Evolutionary conservation across 2,888 invertebrate genomes (phyloP), one percentile per base, ranked within the genome.

Genomic region (Drosophila kokeensis): DNA sequence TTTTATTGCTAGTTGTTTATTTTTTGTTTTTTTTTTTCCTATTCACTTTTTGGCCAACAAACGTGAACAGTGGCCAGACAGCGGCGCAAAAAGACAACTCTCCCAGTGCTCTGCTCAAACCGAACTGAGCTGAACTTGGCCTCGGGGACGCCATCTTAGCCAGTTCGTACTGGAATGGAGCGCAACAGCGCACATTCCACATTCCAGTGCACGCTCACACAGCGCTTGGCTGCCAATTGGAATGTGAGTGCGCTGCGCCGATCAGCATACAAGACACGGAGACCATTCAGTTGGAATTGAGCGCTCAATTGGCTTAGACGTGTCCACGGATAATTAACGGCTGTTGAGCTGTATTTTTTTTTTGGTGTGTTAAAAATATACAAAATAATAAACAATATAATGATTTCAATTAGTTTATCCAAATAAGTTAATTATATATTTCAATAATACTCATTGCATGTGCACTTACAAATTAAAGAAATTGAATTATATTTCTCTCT

Each of bases 111-210:
- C 93, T 91, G 90, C 91, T 86, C 83, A 74, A 81, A 79, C 64
- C 83, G 68, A 73, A 87, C 89, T 90, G 87, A 88, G 68, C 87
- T 90, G 90, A 88, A 90, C 88, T 89, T 89, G 90, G 90, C 87
- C 91, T 85, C 84, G 89, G 92, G 88, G 92, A 90, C 93, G 93
- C 93, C 93, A 93, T 93, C 88, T 93, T 93, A 91, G 89, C 77
- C 89, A 76, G 77, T 64, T 76, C 66, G 76, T 74, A 64, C 29
- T 79, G 71, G 76, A 82, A 69, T 81, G 54, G 71, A 77, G 61
- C 53, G 54, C 45, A 49, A 27, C 52, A 55, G 29, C 38, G 36
- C 48, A 24, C 45, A 32, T 64, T 77, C 73, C 76, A 78, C 21
- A 48, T 48, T 73, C 69, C 57, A 69, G 40, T 57, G 29, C 15